Evolutionary conservation across 2,888 invertebrate genomes (phyloP), one percentile per base, ranked within the genome.

Genomic region (Andrena bicolor): DNA sequence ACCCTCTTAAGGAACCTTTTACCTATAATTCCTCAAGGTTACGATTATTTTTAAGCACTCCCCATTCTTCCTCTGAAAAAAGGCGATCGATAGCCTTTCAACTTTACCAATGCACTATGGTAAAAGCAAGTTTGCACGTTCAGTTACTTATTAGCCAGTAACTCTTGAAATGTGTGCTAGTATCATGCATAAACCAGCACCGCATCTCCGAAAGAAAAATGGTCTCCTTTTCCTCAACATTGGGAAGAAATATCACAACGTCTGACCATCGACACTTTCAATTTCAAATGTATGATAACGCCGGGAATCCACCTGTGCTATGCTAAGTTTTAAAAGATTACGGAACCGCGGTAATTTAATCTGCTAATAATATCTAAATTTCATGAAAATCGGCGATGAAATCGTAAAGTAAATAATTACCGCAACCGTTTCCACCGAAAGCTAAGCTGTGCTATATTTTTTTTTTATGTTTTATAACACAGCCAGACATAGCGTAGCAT

Each of bases 71-170:
- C 16, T 35, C 30, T 30, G 20, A 48, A 56, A 51, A 48, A 32
- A 35, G 23, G 8, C 7, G 51, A 51, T 65, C 58, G 26, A 80
- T 58, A 60, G 41, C 26, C 8, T n/a, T 41, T 48, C 30, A 70
- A 64, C 20, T 60, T 76, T 53, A 76, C 41, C 30, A 60, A 64
- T 23, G 58, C 64, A 70, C n/a, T 58, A 7, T 51, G 48, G 16
- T 35, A 20, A 41, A 76, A 3, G n/a, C 16, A 41, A 60, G 35
- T 64, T 23, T 64, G 69, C 69, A 76, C 32, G 56, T 26, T 51
- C 13, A 41, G 8, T 58, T 60, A n/a, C 65, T 5, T 28, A 1
- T 72, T 53, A n/a, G 26, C 26, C 51, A 48, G 41, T 64, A 20
- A 26, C 20, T 26, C 56, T 10, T 13, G 10, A 56, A 23, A 53